Percentiles rank a stretch among this genome's conserved stretches.
phyloP scores from a whole-genome alignment of 2,888 invertebrate species.

The Aphidius colemani region DNA sequence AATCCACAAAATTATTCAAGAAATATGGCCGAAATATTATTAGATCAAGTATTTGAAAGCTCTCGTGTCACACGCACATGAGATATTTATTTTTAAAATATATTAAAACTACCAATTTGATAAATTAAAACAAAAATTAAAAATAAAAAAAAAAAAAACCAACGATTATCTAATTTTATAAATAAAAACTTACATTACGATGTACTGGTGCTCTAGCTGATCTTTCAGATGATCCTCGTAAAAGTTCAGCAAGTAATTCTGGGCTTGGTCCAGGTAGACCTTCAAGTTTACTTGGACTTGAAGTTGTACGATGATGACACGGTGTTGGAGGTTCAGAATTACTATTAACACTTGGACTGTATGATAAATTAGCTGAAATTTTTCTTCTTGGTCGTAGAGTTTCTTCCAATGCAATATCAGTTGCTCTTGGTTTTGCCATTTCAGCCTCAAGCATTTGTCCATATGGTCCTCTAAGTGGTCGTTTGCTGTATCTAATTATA shows the following conservation, averaged over 20 bases:
- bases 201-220: slow-evolving; percentile 62
- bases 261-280: slow-evolving; percentile 67
- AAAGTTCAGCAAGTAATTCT: slow-evolving; percentile 76
- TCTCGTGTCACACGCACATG: slow-evolving; percentile 29
- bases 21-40: slow-evolving; percentile 49
- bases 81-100: slow-evolving; percentile 2
- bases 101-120: background rate
- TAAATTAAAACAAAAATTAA: background rate
- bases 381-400: slow-evolving; percentile 64
- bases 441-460: slow-evolving; percentile 82
- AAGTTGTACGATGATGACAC: slow-evolving; percentile 78
- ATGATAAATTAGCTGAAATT: slow-evolving; percentile 66
- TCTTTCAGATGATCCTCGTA: slow-evolving; percentile 80
- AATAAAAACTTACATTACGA: slow-evolving; percentile 49
- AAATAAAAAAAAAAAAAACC: background rate
- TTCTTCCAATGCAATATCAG: slow-evolving; percentile 50
- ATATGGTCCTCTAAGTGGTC: slow-evolving; percentile 76
- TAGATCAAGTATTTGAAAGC: slow-evolving; percentile 43
- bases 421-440: slow-evolving; percentile 72
- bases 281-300: slow-evolving; percentile 78
- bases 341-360: slow-evolving; percentile 45
- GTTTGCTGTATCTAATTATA: slow-evolving; percentile 71
- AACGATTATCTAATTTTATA: background rate
- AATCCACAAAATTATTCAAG: slow-evolving; percentile 40
- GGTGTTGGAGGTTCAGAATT: slow-evolving; percentile 62